These are phyloP conservation scores for Notospermus geniculatus DNA, from an alignment of 1,140 invertebrate genomes.

Conservation along the genomic window DNA sequence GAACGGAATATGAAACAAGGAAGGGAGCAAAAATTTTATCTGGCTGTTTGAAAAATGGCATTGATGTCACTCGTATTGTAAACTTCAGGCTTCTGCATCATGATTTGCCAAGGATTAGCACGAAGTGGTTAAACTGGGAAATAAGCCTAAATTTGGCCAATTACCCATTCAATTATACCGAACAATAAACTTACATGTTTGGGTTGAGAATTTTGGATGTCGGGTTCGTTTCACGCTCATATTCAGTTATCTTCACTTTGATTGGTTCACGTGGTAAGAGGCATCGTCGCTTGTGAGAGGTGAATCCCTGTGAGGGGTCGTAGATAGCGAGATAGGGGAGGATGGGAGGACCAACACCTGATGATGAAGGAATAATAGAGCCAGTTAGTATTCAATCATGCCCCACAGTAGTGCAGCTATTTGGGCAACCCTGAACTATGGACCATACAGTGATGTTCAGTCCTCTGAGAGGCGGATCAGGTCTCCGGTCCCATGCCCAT, in stretches of 20 bases:
- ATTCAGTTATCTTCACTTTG: slow-evolving; percentile 68
- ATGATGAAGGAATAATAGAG: too few relatives aligned
- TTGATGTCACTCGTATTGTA: background rate
- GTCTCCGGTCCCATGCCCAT: too few relatives aligned
- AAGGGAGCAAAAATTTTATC: background rate
- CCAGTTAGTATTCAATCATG: too few relatives aligned
- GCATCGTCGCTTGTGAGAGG: slow-evolving; percentile 68
- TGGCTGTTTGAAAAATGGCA: background rate
- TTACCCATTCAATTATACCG: background rate
- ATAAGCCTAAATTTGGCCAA: background rate
- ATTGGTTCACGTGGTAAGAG: slow-evolving; percentile 76
- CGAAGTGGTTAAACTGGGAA: background rate
- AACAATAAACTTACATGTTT: slow-evolving; percentile 62
- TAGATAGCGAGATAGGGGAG: slow-evolving; percentile 70
- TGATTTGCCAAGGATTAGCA: too few relatives aligned
- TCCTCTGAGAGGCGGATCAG: too few relatives aligned
- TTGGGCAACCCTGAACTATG: too few relatives aligned
- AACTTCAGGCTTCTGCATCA: too few relatives aligned
- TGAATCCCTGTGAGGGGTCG: slow-evolving; percentile 67
- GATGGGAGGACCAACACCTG: slow-evolving; percentile 10
- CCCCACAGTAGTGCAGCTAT: too few relatives aligned
- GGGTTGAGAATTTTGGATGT: slow-evolving; percentile 75
- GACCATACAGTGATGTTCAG: too few relatives aligned
- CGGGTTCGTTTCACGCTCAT: slow-evolving; percentile 70
- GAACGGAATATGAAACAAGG: slow-evolving; percentile 22